Base-by-base conservation (phyloP, 2,797 vertebrate species). In the Thalassophryne amazonica region DNA sequence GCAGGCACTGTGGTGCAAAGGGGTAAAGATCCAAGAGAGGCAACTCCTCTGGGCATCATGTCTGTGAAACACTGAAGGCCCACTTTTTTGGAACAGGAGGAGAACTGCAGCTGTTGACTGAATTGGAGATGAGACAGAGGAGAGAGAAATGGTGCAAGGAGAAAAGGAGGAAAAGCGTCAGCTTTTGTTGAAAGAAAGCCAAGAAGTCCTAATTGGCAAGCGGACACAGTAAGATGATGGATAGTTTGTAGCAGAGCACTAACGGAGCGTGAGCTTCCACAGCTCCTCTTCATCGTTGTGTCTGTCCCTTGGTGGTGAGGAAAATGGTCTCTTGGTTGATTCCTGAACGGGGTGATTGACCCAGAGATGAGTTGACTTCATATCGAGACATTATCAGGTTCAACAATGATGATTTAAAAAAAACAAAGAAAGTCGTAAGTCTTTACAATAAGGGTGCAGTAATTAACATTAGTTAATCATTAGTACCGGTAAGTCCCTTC, bases 201-300 rank as follows among this genome's bases (percentile, higher is more conserved):
- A 80, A 74, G 64, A 67, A 79, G 42, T 76, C 71, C 47, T 61
- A 48, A 70, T 73, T 73, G 62, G 64, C 66, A 73, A 76, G 37
- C 62, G 61, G 71, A 55, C 47, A 24, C 7, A 18, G 38, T 52
- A 37, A 54, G 53, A 78, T 81, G 80, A 83, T 81, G 71, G 65
- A 81, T 83, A 20, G 58, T 56, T 63, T 68, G 36, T 40, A 56
- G 46, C 51, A 72, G 49, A 32, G 37, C 62, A 71, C 64, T 71
- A 62, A 72, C 63, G 67, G 43, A 66, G 31, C 71, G 45, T 55
- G 54, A 15, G 52, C n/a, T n/a, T n/a, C n/a, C n/a, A n/a, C n/a
- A n/a, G n/a, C n/a, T n/a, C n/a, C n/a, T n/a, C n/a, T n/a, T n/a
- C n/a, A n/a, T n/a, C n/a, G n/a, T n/a, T n/a, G n/a, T n/a, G n/a